Evolutionary conservation across 2,888 invertebrate species (phyloP).

Genomic region (Alcis repandata): DNA sequence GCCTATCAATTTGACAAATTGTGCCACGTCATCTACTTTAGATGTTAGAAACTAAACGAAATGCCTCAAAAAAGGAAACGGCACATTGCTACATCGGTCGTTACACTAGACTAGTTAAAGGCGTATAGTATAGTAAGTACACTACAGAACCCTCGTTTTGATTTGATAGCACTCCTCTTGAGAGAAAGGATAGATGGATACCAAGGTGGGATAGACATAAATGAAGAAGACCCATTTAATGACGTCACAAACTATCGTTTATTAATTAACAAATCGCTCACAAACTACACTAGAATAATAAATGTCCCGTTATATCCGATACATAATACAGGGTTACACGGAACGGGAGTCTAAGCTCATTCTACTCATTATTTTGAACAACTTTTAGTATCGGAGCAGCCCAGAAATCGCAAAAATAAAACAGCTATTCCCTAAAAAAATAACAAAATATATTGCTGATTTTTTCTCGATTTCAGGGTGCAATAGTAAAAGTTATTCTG

Average conservation of each 20-base stretch:
- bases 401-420: too few species aligned
- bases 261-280: conserved; percentile 83
- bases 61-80: neutral
- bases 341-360: too few species aligned
- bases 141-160: neutral
- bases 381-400: too few species aligned
- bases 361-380: too few species aligned
- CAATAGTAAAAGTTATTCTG: too few species aligned
- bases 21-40: too few species aligned
- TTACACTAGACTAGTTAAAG: neutral
- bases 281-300: conserved; percentile 78
- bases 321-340: conserved; percentile 48
- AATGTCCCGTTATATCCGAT: conserved; percentile 70
- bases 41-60: neutral
- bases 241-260: conserved; percentile 82
- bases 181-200: conserved; percentile 63
- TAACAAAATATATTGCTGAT: too few species aligned
- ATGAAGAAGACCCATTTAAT: conserved; percentile 72
- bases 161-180: neutral
- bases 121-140: neutral
- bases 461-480: too few species aligned
- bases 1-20: too few species aligned
- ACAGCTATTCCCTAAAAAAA: too few species aligned
- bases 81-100: neutral
- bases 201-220: conserved; percentile 69